phyloP scores from a whole-genome alignment of 2,888 invertebrate genomes.

The Tinea trinotella region DNA sequence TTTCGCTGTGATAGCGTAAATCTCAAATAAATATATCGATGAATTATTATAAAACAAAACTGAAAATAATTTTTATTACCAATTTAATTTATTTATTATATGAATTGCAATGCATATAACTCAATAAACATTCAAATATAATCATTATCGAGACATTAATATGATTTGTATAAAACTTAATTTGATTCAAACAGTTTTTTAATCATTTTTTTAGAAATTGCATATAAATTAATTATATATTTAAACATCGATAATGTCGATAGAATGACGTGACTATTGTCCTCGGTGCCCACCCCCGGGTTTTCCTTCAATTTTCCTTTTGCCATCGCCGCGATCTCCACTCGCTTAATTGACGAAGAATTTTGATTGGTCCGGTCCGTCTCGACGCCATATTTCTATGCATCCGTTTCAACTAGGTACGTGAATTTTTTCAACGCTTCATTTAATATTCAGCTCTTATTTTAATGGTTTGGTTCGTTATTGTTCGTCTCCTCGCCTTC shows the following conservation, averaged over 20 bases:
- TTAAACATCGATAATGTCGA: slow-evolving; percentile 9
- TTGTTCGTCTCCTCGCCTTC: slow-evolving; percentile 38
- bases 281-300: slow-evolving; percentile 55
- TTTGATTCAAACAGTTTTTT: too few relatives aligned
- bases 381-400: slow-evolving; percentile 56
- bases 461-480: slow-evolving; percentile 69
- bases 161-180: too few relatives aligned
- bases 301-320: slow-evolving; percentile 71
- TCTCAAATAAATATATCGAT: slow-evolving; percentile 12
- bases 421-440: slow-evolving; percentile 30
- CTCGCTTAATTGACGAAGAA: slow-evolving; percentile 70
- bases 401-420: slow-evolving; percentile 36
- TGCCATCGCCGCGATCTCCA: slow-evolving; percentile 51
- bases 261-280: slow-evolving; percentile 29
- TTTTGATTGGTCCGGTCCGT: slow-evolving; percentile 67
- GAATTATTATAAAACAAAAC: too few relatives aligned
- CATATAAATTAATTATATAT: not conserved
- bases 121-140: too few relatives aligned
- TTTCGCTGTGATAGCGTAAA: slow-evolving; percentile 32
- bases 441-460: slow-evolving; percentile 68
- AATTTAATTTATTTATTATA: too few relatives aligned
- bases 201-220: too few relatives aligned
- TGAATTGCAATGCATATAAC: too few relatives aligned
- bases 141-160: too few relatives aligned
- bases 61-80: too few relatives aligned